Base-by-base conservation (phyloP, 92 coral and sea anemone genomes). In the Epizoanthus illoricatus region DNA sequence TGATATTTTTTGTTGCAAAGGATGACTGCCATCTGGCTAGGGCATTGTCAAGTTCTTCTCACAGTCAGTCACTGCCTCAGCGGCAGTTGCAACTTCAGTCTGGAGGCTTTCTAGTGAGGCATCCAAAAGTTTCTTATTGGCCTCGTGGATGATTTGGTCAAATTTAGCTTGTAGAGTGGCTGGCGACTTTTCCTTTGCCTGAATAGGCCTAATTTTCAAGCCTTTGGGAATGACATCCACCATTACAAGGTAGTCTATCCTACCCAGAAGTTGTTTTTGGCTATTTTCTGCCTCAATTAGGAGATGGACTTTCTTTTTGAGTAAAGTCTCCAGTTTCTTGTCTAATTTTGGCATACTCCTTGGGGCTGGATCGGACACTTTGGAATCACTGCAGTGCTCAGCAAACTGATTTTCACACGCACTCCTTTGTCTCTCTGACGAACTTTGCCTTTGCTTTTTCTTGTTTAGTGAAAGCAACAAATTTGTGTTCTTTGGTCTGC, bases 141-240 rank as follows among this genome's bases (percentile, higher is more conserved):
- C 85, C 58, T 84, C 71, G 43, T 72, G 36, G 41, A 88, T 56
- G 8, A 84, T 80, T 47, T 73, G 66, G 59, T 88, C 91, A 65
- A 84, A 87, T 72, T 87, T 67, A 2, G 73, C 69, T 64, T 84
- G 85, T 43, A 87, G 90, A 71, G 45, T 60, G 3, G 55, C 73
- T 11, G 67, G 21, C 39, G 80, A 68, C 62, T 69, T 80, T 11
- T 82, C 85, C 49, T 67, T 81, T 10, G 78, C 85, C 15, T 42
- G 52, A 6, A 69, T n/a, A 13, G 60, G 11, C 69, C 39, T 69
- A 67, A 81, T 69, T 24, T 21, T 81, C 20, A 69, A 43, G 47
- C 85, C 78, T 70, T 69, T 81, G 13, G 68, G 68, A 63, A 63
- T 63, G 68, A 20, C 33, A 19, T 28, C 68, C 20, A 39, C 12